A percentile compares a stretch with the other conserved stretches of the same genome.
These are phyloP conservation scores for Hyposmocoma kahamanoa DNA, from an alignment of 1,140 invertebrate species.

Conservation along the genomic window DNA sequence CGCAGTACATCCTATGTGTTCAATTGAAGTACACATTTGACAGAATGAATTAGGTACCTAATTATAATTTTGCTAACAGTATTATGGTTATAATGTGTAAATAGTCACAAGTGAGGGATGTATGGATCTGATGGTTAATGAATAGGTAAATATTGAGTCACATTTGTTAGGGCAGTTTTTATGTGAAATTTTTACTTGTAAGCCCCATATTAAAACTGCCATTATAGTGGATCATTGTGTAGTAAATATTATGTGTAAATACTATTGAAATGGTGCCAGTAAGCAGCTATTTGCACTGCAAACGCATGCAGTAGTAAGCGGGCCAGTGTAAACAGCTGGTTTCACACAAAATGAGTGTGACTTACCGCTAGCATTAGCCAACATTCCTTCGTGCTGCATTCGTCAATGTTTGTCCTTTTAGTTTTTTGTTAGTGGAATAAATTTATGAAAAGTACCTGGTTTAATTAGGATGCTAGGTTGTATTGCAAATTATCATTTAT, in stretches of 20 bases:
- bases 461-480: conserved; percentile 71
- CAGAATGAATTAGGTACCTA: conserved; percentile 20
- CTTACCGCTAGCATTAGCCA: conserved; percentile 50
- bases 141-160: too few species aligned
- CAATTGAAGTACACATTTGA: conserved; percentile 17
- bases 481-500: conserved; percentile 70
- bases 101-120: conserved; percentile 23
- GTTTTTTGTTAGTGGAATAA: conserved; percentile 58
- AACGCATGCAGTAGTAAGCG: too few species aligned
- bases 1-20: conserved; percentile 9
- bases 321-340: conserved; percentile 35
- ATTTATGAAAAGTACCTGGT: conserved; percentile 71
- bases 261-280: conserved; percentile 24
- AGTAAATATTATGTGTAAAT: not conserved
- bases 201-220: too few species aligned
- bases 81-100: conserved; percentile 36
- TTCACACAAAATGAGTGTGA: conserved; percentile 28
- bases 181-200: too few species aligned
- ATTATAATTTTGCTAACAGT: conserved; percentile 49
- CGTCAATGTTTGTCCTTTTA: conserved; percentile 52
- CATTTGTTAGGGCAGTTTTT: too few species aligned
- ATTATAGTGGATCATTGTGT: too few species aligned
- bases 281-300: conserved; percentile 17
- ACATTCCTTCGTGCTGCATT: conserved; percentile 71
- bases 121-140: too few species aligned